Evolutionary conservation across 2,888 invertebrate species (phyloP).

Genomic region (Hermaeophaga mercurialis): DNA sequence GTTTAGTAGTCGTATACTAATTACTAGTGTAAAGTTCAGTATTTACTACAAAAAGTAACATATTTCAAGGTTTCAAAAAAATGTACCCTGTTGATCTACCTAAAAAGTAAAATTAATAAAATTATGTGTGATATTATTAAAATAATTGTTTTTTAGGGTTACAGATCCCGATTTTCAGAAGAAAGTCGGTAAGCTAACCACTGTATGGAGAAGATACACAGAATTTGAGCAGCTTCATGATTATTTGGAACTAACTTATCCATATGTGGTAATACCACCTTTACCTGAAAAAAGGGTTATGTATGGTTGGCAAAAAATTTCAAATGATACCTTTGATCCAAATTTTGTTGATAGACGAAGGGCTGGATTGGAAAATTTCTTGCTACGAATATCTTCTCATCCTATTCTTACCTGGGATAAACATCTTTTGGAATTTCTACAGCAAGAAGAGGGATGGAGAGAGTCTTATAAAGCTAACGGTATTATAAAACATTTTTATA

Average conservation of each 20-base stretch:
- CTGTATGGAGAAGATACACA: conserved; percentile 80
- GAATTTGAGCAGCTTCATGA: conserved; percentile 82
- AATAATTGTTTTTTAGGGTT: conserved; percentile 60
- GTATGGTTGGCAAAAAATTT: conserved; percentile 78
- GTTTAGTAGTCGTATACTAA: too few species aligned
- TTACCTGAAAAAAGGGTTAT: conserved; percentile 79
- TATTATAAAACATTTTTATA: too few species aligned
- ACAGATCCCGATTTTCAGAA: conserved; percentile 65
- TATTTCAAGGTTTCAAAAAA: conserved; percentile 19
- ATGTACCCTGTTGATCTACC: conserved; percentile 26
- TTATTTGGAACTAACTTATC: conserved; percentile 77
- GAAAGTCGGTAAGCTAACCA: conserved; percentile 67
- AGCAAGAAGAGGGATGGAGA: conserved; percentile 79
- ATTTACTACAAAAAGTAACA: conserved; percentile 4
- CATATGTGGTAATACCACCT: conserved; percentile 80
- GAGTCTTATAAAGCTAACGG: conserved; percentile 78
- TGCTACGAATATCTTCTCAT: conserved; percentile 77
- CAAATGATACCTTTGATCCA: conserved; percentile 80
- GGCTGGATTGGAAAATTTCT: conserved; percentile 80
- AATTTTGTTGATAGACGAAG: conserved; percentile 84
- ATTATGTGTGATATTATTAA: neutral
- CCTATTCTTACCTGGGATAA: conserved; percentile 74
- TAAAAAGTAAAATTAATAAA: conserved; percentile 19
- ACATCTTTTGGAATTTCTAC: conserved; percentile 78
- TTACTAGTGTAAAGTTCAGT: conserved; percentile 27